Evolutionary conservation across 37 sponge, comb jelly and placozoan genomes (phyloP), one percentile per base, ranked within the genome.

Genomic region (Haliclona indistincta): DNA sequence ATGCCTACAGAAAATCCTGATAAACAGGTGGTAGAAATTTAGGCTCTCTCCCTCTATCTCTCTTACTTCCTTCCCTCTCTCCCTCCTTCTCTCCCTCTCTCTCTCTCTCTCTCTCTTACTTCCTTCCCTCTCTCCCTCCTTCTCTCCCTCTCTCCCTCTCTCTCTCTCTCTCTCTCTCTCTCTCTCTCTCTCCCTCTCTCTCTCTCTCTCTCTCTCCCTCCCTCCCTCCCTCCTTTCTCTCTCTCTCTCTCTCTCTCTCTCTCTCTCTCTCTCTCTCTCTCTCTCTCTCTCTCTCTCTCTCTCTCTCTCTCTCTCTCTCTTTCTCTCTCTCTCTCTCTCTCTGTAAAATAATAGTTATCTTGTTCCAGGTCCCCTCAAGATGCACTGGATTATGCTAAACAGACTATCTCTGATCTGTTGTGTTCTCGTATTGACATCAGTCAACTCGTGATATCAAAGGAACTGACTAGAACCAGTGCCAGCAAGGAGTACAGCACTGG

Each of bases 381-480:
- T 7, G 95, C 98, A 13, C 60, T 94, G 39, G 73, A 75, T 30
- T 86, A 86, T 80, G 95, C 87, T 64, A 87, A 97, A 53, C 83
- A 85, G 71, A 95, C 89, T 39, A 97, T 97, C 8, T 84, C 95
- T 10, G 95, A 97, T 43, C 78, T 97, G 38, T 70, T 92, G 47
- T 91, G 95, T 56, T 95, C 94, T 64, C 64, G 98, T 0, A 84
- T 97, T 0, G 98, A 97, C 66, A 97, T 97, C 17, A 95, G 95
- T 28, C 95, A 97, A 73, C 88, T 97, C 47, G 94, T 97, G 70
- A 97, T 97, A 65, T 86, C 95, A 29, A 97, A 97, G 67, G 98
- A 97, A 79, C 83, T 97, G 44, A 97, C 98, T 8, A 78, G 81
- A 38, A 76, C 76, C 13, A 84, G 86, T 3, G 78, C 63, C 32